These are phyloP conservation scores for Parnassius apollo DNA, from an alignment of 2,888 invertebrate genomes.

Conservation along the genomic window DNA sequence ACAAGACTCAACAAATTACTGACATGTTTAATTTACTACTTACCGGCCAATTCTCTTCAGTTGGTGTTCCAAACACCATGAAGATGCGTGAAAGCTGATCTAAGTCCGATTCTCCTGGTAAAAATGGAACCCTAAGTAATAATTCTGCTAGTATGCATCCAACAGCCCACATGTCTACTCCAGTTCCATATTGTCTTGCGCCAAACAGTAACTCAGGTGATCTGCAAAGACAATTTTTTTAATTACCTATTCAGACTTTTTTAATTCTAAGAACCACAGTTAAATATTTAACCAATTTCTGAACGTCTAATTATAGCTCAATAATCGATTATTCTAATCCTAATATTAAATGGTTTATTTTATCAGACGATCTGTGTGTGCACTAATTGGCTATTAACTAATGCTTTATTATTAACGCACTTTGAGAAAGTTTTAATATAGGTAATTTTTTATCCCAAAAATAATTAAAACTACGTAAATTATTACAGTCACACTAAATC, in stretches of 20 bases:
- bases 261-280: neutral
- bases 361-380: no score
- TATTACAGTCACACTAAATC: no score
- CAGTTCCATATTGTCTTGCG: constrained; percentile 95
- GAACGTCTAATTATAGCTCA: no score
- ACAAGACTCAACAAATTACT: neutral
- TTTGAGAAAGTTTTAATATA: no score
- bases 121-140: constrained; percentile 92
- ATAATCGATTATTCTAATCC: no score
- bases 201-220: constrained; percentile 97
- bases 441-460: no score
- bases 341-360: no score
- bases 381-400: no score
- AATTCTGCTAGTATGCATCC: constrained; percentile 99
- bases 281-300: no score
- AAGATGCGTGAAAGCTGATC: constrained; percentile 98
- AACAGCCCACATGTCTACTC: constrained; percentile 99
- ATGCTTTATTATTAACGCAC: no score
- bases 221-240: constrained; percentile 54
- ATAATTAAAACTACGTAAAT: no score
- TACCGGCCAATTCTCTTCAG: constrained; percentile 95
- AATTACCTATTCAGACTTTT: neutral
- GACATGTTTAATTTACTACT: constrained; percentile 37
- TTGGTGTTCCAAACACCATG: constrained; percentile 96
- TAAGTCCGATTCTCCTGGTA: constrained; percentile 98